Percentiles rank a stretch among this genome's conserved stretches.
These are phyloP conservation scores for Formica exsecta DNA, from an alignment of 1,140 invertebrate genomes.

Conservation along the genomic window DNA sequence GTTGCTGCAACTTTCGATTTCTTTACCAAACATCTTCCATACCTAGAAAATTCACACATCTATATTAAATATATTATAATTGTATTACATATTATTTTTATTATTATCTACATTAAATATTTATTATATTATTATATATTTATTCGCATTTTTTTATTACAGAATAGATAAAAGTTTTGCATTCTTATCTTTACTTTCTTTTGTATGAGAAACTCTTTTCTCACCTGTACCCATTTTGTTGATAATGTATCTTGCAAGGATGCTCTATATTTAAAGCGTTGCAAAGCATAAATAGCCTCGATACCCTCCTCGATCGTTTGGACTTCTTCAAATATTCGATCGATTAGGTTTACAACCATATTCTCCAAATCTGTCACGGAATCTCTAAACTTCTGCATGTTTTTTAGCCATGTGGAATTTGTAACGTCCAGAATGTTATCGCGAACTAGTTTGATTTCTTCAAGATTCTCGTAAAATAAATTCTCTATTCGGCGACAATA, in stretches of 20 bases:
- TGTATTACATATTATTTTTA: neutral
- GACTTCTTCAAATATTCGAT: conserved; percentile 90
- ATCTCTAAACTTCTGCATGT: conserved; percentile 89
- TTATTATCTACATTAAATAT: neutral
- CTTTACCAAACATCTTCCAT: conserved; percentile 91
- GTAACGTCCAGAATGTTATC: conserved; percentile 91
- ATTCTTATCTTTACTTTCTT: neutral
- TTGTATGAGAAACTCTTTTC: neutral
- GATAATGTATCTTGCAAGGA: conserved; percentile 89
- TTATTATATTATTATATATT: too few relatives aligned
- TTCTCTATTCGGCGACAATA: conserved; percentile 87
- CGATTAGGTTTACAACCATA: conserved; percentile 90
- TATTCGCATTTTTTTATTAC: neutral
- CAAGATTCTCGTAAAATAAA: conserved; percentile 90
- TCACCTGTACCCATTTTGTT: conserved; percentile 88
- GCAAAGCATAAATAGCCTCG: conserved; percentile 89
- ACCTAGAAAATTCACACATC: conserved; percentile 85
- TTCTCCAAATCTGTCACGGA: conserved; percentile 89
- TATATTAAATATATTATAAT: neutral
- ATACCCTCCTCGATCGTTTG: conserved; percentile 91
- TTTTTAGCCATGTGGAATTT: conserved; percentile 90
- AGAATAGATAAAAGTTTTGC: neutral
- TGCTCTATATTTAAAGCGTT: conserved; percentile 90
- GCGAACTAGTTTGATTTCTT: conserved; percentile 88
- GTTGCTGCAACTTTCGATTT: conserved; percentile 87